Evolutionary conservation across 2,888 invertebrate genomes (phyloP).

Genomic region (Steromphala cineraria): DNA sequence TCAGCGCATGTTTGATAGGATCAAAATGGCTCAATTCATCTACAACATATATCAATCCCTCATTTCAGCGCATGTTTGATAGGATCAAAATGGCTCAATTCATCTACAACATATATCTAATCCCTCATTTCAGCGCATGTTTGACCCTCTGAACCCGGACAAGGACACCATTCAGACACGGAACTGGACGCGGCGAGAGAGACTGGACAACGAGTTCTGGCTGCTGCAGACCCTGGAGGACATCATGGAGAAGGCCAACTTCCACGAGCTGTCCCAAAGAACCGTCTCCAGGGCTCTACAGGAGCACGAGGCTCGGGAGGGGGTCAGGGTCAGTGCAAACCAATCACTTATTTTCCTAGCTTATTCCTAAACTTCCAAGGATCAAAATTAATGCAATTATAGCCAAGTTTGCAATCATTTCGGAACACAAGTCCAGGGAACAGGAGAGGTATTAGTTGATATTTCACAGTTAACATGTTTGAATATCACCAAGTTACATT

Average conservation of each 20-base stretch:
- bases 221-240: slow-evolving; percentile 68
- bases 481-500: no score
- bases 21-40: no score
- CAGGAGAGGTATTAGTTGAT: no score
- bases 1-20: no score
- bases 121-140: slow-evolving; percentile 62
- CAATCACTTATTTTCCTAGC: not conserved
- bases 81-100: no score
- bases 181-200: slow-evolving; percentile 63
- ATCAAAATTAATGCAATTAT: no score
- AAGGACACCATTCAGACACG: slow-evolving; percentile 71
- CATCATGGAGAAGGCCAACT: slow-evolving; percentile 72
- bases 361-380: no score
- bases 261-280: slow-evolving; percentile 65
- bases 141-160: slow-evolving; percentile 75
- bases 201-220: slow-evolving; percentile 74
- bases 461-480: no score
- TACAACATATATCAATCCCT: no score
- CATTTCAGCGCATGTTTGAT: no score
- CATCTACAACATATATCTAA: not conserved
- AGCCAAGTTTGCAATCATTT: no score
- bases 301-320: slow-evolving; percentile 64
- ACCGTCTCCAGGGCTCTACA: slow-evolving; percentile 59
- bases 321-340: slow-evolving; percentile 59
- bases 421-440: no score